Conservation (phyloP, 2,888 invertebrate species). For the Drosophila meridiana region DNA sequence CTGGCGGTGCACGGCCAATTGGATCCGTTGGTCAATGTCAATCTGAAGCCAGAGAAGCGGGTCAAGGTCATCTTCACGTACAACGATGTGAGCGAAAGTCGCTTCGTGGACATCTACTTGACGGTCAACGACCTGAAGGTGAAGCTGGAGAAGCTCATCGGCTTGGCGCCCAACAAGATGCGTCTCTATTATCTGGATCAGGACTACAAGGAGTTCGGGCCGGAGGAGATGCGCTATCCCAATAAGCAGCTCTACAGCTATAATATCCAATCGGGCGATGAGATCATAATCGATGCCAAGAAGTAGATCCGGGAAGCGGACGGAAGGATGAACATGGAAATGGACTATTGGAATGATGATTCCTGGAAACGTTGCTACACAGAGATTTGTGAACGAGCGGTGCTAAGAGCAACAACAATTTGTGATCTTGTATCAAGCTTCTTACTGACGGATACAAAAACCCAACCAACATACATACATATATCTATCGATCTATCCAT, state of each 20-base stretch:
- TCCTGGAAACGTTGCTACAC: constrained; percentile 6
- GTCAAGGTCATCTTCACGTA: constrained; percentile 94
- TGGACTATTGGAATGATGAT: neutral
- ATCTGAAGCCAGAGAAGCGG: constrained; percentile 93
- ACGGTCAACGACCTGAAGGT: constrained; percentile 93
- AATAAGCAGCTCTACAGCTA: constrained; percentile 96
- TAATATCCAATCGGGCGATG: constrained; percentile 95
- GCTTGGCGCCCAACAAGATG: constrained; percentile 93
- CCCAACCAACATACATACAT: constrained; percentile 15
- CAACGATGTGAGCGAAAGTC: constrained; percentile 90
- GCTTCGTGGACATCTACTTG: constrained; percentile 91
- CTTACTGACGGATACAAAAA: constrained; percentile 55
- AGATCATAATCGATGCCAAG: constrained; percentile 95
- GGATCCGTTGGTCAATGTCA: constrained; percentile 95
- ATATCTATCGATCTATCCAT: constrained; percentile 28
- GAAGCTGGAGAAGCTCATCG: constrained; percentile 91
- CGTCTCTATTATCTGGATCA: constrained; percentile 95
- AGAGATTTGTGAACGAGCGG: constrained; percentile 26
- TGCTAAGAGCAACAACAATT: constrained; percentile 64
- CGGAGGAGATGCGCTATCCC: constrained; percentile 95
- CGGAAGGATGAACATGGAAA: neutral
- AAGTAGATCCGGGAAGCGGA: constrained; percentile 61
- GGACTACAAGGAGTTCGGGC: constrained; percentile 90
- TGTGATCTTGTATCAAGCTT: constrained; percentile 72
- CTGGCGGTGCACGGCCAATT: constrained; percentile 94